Evolutionary conservation across 2,797 vertebrate genomes (phyloP).

Genomic region (Denticeps clupeoides): DNA sequence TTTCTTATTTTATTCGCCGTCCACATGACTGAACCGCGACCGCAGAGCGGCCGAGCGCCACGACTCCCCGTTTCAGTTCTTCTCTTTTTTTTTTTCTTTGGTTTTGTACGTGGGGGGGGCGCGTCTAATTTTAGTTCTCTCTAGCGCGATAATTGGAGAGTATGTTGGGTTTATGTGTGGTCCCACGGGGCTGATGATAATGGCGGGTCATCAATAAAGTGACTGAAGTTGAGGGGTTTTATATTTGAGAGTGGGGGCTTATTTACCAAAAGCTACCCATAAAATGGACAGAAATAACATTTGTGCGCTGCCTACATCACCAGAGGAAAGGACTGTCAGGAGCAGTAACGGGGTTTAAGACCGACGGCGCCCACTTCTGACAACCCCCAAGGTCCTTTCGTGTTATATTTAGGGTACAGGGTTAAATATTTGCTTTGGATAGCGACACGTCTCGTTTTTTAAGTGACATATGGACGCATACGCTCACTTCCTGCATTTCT

Average conservation of each 20-base stretch:
- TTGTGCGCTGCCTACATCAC: slow-evolving; percentile 2
- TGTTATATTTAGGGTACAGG: slow-evolving; percentile 13
- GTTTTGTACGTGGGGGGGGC: slow-evolving; percentile 20
- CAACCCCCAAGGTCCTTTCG: slow-evolving; percentile 6
- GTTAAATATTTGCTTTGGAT: slow-evolving; percentile 23
- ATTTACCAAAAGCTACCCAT: slow-evolving; percentile 33
- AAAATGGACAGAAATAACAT: slow-evolving; percentile 8
- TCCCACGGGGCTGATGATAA: slow-evolving; percentile 45
- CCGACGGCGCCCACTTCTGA: slow-evolving; percentile 10
- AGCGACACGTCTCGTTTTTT: slow-evolving; percentile 6
- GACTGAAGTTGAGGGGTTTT: slow-evolving; percentile 46
- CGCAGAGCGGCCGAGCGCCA: slow-evolving; percentile 41
- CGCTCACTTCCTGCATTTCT: too few relatives aligned
- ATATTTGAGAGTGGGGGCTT: slow-evolving; percentile 34
- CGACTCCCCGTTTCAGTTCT: slow-evolving; percentile 39
- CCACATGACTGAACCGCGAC: slow-evolving; percentile 42
- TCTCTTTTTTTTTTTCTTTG: slow-evolving; percentile 35
- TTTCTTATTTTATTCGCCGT: slow-evolving; percentile 43
- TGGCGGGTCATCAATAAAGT: slow-evolving; percentile 50
- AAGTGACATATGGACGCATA: not conserved
- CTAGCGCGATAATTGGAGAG: slow-evolving; percentile 46
- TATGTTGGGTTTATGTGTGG: slow-evolving; percentile 40
- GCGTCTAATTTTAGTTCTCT: slow-evolving; percentile 54
- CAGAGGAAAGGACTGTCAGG: slow-evolving; percentile 10
- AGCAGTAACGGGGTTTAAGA: slow-evolving; percentile 9